Evolutionary conservation across 2,797 vertebrate genomes (phyloP).

Genomic region (Leuciscus waleckii): DNA sequence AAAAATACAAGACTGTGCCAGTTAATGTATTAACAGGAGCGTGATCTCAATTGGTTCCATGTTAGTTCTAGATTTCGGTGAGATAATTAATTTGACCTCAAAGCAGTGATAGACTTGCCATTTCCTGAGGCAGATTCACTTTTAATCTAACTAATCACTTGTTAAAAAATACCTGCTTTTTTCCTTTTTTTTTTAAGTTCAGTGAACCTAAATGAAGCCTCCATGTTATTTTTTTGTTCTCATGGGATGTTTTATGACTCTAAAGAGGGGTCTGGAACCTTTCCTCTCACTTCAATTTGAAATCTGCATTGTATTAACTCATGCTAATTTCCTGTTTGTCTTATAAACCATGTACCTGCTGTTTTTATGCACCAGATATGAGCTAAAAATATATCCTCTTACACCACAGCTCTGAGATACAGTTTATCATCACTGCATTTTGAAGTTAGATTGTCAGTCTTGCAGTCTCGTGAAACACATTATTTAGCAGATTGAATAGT

Average conservation of each 20-base stretch:
- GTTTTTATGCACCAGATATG: neutral
- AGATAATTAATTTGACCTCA: slow-evolving; percentile 7
- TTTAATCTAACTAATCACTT: neutral
- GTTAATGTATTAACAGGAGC: neutral
- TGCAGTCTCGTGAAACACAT: slow-evolving; percentile 55
- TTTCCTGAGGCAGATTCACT: neutral
- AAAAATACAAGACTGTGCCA: neutral
- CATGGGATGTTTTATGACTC: neutral
- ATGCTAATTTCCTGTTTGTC: neutral
- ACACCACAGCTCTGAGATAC: neutral
- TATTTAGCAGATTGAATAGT: slow-evolving; percentile 64
- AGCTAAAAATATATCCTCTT: slow-evolving; percentile 1
- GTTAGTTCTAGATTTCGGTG: neutral
- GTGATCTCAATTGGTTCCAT: neutral
- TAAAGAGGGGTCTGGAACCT: neutral
- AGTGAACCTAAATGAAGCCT: neutral
- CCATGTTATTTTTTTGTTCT: neutral
- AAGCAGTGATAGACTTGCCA: neutral
- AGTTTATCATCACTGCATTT: slow-evolving; percentile 22
- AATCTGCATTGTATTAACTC: neutral
- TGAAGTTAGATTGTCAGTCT: slow-evolving; percentile 40
- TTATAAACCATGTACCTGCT: neutral
- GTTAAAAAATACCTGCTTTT: neutral
- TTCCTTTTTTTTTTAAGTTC: neutral
- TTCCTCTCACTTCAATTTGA: neutral